These are phyloP conservation scores for Ellobius talpinus DNA, from an alignment of 2,113 vertebrate genomes.

Conservation along the genomic window DNA sequence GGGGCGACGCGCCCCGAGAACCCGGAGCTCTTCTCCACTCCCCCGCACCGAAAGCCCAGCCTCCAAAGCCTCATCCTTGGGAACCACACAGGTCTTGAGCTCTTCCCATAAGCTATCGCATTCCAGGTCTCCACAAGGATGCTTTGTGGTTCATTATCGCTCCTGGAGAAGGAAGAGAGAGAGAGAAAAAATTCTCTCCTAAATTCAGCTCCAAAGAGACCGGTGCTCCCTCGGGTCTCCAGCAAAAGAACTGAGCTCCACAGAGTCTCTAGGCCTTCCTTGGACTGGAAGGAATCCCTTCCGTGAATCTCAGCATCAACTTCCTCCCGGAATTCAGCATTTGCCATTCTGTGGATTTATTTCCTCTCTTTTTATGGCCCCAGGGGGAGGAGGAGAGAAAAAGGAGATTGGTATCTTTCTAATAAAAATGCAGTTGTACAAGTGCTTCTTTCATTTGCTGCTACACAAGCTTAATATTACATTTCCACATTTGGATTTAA, in stretches of 20 bases:
- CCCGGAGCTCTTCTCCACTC: slow-evolving; percentile 23
- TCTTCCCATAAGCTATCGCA: neutral
- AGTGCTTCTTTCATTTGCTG: slow-evolving; percentile 50
- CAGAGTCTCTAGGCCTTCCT: neutral
- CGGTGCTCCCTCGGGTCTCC: neutral
- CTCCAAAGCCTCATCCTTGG: neutral
- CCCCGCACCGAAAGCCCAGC: slow-evolving; percentile 35
- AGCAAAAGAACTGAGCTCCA: neutral
- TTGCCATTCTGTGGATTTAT: slow-evolving; percentile 59
- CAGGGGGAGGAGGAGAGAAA: slow-evolving; percentile 56
- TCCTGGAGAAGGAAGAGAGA: slow-evolving; percentile 31
- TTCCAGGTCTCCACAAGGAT: neutral
- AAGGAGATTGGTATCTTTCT: slow-evolving; percentile 60
- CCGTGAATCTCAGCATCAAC: neutral
- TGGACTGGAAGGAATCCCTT: neutral
- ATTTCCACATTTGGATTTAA: slow-evolving; percentile 23
- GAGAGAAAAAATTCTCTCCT: neutral
- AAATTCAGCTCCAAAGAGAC: neutral
- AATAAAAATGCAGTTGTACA: slow-evolving; percentile 69
- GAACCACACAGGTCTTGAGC: neutral
- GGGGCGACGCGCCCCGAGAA: neutral
- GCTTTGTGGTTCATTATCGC: neutral
- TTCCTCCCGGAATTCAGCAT: slow-evolving; percentile 48
- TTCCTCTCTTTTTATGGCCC: slow-evolving; percentile 71
- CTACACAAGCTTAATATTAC: slow-evolving; percentile 56